Evolutionary conservation across 2,113 vertebrate genomes (phyloP).

Genomic region (Mobula birostris): DNA sequence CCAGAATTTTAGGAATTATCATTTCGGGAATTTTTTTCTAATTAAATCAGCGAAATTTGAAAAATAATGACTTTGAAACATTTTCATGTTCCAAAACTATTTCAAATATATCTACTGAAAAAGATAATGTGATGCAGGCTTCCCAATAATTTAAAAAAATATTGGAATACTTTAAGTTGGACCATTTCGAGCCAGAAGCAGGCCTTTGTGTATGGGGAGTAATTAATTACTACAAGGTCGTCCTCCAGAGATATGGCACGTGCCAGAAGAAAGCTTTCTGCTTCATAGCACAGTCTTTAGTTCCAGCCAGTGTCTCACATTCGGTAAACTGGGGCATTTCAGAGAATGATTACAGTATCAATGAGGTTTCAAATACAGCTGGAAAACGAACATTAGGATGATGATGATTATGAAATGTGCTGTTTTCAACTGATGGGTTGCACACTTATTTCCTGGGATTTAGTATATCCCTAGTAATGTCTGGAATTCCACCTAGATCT

Average conservation of each 20-base stretch:
- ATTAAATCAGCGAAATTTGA: background rate
- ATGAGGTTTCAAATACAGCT: background rate
- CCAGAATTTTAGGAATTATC: background rate
- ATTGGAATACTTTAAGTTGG: background rate
- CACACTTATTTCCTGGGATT: constrained; percentile 40
- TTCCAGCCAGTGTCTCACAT: constrained; percentile 18
- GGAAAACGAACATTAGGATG: background rate
- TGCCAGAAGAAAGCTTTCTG: constrained; percentile 44
- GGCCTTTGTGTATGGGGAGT: constrained; percentile 42
- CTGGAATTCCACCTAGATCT: constrained; percentile 45
- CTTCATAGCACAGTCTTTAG: constrained; percentile 39
- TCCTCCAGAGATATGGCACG: constrained; percentile 39
- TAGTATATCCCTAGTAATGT: constrained; percentile 51
- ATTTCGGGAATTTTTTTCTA: background rate
- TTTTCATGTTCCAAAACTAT: background rate
- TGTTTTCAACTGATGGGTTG: background rate
- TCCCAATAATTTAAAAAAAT: background rate
- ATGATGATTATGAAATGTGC: background rate
- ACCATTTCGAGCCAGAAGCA: background rate
- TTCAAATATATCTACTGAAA: background rate
- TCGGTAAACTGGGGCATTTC: background rate
- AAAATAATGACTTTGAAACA: background rate
- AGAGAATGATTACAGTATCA: background rate
- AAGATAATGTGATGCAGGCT: background rate
- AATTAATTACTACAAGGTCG: constrained; percentile 31